Evolutionary conservation across 2,888 invertebrate genomes (phyloP).

Genomic region (Malthinus seriepunctatus): DNA sequence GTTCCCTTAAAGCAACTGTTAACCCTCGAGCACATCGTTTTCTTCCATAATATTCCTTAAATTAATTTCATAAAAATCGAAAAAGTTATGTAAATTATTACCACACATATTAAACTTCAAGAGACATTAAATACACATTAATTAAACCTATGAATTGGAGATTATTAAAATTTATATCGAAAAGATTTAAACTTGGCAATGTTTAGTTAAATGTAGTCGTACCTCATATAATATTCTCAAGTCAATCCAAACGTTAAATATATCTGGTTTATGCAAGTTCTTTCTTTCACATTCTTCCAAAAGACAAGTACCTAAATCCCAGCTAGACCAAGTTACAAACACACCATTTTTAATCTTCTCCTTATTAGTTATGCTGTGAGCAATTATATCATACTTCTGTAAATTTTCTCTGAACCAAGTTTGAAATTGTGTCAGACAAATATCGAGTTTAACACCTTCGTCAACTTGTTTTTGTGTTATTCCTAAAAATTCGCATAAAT

Average conservation of each 20-base stretch:
- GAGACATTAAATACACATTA: no score
- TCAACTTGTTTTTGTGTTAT: slow-evolving; percentile 62
- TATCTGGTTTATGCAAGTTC: slow-evolving; percentile 56
- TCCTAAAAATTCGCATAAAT: slow-evolving; percentile 46
- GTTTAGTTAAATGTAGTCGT: slow-evolving; percentile 1
- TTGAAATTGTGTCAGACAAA: slow-evolving; percentile 58
- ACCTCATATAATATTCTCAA: slow-evolving; percentile 58
- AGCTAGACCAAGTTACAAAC: slow-evolving; percentile 66
- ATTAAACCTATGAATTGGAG: no score
- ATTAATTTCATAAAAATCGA: slow-evolving; percentile 43
- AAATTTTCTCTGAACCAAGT: slow-evolving; percentile 60
- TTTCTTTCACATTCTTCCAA: slow-evolving; percentile 64
- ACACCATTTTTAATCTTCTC: slow-evolving; percentile 51
- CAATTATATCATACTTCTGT: slow-evolving; percentile 54
- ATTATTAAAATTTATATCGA: no score
- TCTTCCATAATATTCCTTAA: slow-evolving; percentile 58
- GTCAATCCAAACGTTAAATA: slow-evolving; percentile 64
- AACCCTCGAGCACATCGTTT: slow-evolving; percentile 57
- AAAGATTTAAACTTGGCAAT: background rate
- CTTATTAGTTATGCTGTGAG: slow-evolving; percentile 32
- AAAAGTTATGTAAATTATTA: slow-evolving; percentile 43
- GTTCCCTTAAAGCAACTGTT: slow-evolving; percentile 60
- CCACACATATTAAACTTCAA: background rate
- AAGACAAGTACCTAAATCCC: slow-evolving; percentile 65
- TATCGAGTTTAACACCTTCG: slow-evolving; percentile 56